Evolutionary conservation across 2,888 invertebrate species (phyloP), one percentile per base, ranked within the genome.

Genomic region (Coelopa pilipes): DNA sequence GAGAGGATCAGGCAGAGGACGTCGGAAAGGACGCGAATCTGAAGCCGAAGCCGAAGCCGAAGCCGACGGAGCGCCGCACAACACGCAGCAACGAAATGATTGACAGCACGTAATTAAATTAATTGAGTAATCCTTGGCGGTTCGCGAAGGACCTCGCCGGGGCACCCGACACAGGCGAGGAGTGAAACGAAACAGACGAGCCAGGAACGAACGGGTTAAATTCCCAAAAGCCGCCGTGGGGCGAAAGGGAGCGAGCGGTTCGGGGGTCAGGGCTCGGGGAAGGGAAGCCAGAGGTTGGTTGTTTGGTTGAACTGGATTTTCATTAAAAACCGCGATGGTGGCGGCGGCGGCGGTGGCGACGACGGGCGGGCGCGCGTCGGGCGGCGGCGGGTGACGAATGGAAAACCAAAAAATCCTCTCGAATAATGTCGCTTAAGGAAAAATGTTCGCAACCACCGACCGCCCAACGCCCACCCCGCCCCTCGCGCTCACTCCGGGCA

Each of bases 21-120:
- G 34, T 34, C 34, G 34, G 34, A 7, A 34, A 34, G 34, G 34
- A 34, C 34, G 34, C 34, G 21, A 57, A 21, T 19, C 21, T 63
- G 62, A 74, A 63, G 24, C 60, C 46, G 70, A 62, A 59, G 62
- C 47, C 65, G 7, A 34, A 2, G 34, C 7, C 34, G 34, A 70
- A 68, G 62, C 57, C 63, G 63, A 71, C 72, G 63, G 53, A 72
- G 67, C 50, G 55, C 13, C 70, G 24, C 57, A 45, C 74, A 65
- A 59, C 65, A 73, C 65, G 69, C 82, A 79, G 79, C 82, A 82
- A 82, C 84, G 83, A 85, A 86, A 86, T 87, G 87, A 87, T 87
- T 87, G 87, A 87, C 88, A 88, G 88, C 86, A 84, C 88, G 87
- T 87, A 87, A 87, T 87, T 87, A 87, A 87, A 87, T 87, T 87